Percentiles rank a stretch among this genome's conserved stretches.
Evolutionary conservation across 2,888 invertebrate species (phyloP).

Genomic region (Pinctada fucata): DNA sequence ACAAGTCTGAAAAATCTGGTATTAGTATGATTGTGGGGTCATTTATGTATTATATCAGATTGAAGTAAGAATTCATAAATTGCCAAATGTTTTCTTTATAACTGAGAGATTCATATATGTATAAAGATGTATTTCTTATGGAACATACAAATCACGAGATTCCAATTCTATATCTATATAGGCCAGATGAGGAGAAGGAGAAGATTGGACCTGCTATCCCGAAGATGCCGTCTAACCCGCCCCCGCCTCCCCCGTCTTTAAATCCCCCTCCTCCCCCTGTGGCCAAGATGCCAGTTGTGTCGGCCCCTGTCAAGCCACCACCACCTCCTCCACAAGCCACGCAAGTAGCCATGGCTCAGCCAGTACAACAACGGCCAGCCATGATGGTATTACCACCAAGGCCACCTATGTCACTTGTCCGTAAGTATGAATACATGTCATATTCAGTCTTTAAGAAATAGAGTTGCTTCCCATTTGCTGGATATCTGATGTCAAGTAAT

Average conservation of each 20-base stretch:
- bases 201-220: slow-evolving; percentile 90
- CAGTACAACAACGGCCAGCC: slow-evolving; percentile 56
- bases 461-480: no score
- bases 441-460: neutral
- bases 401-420: slow-evolving; percentile 64
- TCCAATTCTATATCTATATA: slow-evolving; percentile 46
- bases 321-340: slow-evolving; percentile 60
- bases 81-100: no score
- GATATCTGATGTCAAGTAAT: no score
- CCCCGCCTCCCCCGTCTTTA: slow-evolving; percentile 51
- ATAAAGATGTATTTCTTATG: no score
- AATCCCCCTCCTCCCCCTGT: slow-evolving; percentile 61
- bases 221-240: slow-evolving; percentile 54
- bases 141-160: no score
- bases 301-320: slow-evolving; percentile 60
- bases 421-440: slow-evolving; percentile 39
- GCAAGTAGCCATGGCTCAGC: slow-evolving; percentile 62
- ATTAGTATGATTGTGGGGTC: no score
- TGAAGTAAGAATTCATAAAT: no score
- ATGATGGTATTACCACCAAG: slow-evolving; percentile 68
- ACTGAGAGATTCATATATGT: no score
- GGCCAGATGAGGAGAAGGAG: slow-evolving; percentile 95
- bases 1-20: no score
- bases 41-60: no score
- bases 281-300: slow-evolving; percentile 49